Evolutionary conservation across 2,888 invertebrate species (phyloP).

Genomic region (Xestia sexstrigata): DNA sequence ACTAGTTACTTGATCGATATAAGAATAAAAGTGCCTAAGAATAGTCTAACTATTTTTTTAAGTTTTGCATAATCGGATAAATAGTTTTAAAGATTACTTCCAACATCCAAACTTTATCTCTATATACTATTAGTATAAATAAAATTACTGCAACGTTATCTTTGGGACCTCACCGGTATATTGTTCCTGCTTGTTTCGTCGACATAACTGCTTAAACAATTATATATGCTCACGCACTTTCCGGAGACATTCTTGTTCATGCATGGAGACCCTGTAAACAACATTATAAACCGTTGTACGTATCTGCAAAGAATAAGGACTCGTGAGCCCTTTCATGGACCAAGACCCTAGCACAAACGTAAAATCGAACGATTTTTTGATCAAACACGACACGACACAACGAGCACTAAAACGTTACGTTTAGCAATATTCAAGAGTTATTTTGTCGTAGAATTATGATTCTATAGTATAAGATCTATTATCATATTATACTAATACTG

Average conservation of each 20-base stretch:
- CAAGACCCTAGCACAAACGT: not conserved
- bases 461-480: too few relatives aligned
- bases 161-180: slow-evolving; percentile 15
- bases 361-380: not conserved
- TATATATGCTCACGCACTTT: slow-evolving; percentile 31
- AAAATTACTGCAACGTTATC: not conserved
- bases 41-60: too few relatives aligned
- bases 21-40: too few relatives aligned
- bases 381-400: not conserved
- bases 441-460: too few relatives aligned
- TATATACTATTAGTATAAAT: too few relatives aligned
- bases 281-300: not conserved
- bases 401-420: too few relatives aligned
- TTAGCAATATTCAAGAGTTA: too few relatives aligned
- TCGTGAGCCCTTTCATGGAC: not conserved
- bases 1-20: too few relatives aligned
- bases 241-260: slow-evolving; percentile 19
- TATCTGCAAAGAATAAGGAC: not conserved
- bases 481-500: too few relatives aligned
- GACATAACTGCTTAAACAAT: slow-evolving; percentile 33
- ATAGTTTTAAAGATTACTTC: too few relatives aligned
- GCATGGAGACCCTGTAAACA: slow-evolving; percentile 29
- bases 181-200: slow-evolving; percentile 7
- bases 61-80: too few relatives aligned
- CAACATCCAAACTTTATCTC: too few relatives aligned